Percentiles rank a stretch among this genome's conserved stretches.
phyloP scores from a whole-genome alignment of 2,797 vertebrate genomes.

The Morelia viridis region DNA sequence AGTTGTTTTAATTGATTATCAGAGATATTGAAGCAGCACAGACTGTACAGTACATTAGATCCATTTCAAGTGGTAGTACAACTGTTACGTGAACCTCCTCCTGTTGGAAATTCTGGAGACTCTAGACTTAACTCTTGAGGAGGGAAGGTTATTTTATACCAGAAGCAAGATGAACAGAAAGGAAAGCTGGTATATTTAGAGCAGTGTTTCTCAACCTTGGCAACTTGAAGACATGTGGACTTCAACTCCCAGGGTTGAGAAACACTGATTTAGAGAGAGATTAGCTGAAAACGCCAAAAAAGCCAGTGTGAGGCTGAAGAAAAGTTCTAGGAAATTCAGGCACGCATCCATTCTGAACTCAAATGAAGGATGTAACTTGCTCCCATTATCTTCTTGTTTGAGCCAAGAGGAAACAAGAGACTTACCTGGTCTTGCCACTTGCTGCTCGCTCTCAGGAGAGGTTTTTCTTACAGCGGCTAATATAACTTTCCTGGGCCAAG shows the following conservation, averaged over 20 bases:
- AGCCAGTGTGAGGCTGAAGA: neutral
- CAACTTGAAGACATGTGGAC: no score
- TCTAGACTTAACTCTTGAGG: neutral
- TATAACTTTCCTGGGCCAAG: neutral
- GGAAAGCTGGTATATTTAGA: neutral
- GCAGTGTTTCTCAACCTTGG: no score
- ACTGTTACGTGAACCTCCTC: neutral
- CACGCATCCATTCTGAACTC: neutral
- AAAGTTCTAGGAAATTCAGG: neutral
- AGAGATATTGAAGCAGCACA: neutral
- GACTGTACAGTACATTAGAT: neutral
- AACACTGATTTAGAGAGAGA: neutral
- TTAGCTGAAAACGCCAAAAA: neutral
- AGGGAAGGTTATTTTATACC: neutral
- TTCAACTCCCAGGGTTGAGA: no score
- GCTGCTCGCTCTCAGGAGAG: conserved; percentile 15
- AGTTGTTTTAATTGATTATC: neutral
- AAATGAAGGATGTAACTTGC: neutral
- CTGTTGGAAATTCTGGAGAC: neutral
- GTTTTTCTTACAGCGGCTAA: neutral
- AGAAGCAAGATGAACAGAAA: neutral
- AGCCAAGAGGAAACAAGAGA: conserved; percentile 40
- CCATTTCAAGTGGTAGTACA: neutral
- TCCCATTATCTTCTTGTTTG: conserved; percentile 11
- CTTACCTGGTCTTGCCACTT: conserved; percentile 24